Evolutionary conservation across 2,113 vertebrate species (phyloP).

Genomic region (Mus musculus): GRCm39 chr8:54904001-54904500

Average conservation of each 20-base stretch:
- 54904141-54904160: background rate
- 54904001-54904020: background rate
- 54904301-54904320: background rate
- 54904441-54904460: background rate
- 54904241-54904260: background rate
- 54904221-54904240: background rate
- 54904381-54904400: background rate
- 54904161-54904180: background rate
- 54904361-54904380: background rate
- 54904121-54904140: rapidly evolving
- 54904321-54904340: background rate
- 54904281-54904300: background rate
- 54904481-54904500: background rate
- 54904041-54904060: background rate
- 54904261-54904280: background rate
- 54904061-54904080: background rate
- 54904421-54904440: background rate
- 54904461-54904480: background rate
- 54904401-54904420: background rate
- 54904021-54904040: background rate
- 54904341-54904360: background rate
- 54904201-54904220: background rate
- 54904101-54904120: background rate
- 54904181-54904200: background rate
- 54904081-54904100: background rate